A percentile compares a stretch with the other conserved stretches of the same genome.
These are phyloP conservation scores for Gymnothorax reevesii DNA, from an alignment of 2,797 vertebrate genomes.

Conservation along the genomic window DNA sequence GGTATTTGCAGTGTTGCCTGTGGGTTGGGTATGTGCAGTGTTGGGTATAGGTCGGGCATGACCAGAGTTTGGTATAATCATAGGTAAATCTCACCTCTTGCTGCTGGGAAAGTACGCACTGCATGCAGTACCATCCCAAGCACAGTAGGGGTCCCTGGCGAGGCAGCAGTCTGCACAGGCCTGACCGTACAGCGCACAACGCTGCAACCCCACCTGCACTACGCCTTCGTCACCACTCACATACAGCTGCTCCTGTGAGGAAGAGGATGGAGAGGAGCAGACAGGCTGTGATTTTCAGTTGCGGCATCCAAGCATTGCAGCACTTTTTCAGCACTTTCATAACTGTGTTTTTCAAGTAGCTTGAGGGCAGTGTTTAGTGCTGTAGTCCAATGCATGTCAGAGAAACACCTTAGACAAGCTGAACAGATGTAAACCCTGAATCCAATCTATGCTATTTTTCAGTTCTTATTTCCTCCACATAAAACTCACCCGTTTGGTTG, in stretches of 20 bases:
- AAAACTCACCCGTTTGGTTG: constrained; percentile 77
- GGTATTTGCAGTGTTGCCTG: not conserved
- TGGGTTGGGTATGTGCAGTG: not conserved
- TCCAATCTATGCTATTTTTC: not conserved
- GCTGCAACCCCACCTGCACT: constrained; percentile 72
- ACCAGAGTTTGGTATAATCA: not conserved
- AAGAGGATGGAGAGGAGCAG: too few species aligned
- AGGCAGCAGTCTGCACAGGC: constrained; percentile 76
- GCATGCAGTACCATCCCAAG: constrained; percentile 76
- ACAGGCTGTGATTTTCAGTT: not conserved
- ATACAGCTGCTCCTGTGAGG: constrained; percentile 71
- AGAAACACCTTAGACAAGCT: not conserved
- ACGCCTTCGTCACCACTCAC: constrained; percentile 70
- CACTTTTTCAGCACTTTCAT: not conserved
- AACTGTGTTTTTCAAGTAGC: not conserved
- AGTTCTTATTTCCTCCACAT: not conserved
- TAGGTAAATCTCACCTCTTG: constrained; percentile 53
- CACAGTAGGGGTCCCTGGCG: constrained; percentile 80
- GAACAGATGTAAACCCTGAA: not conserved
- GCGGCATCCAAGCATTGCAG: not conserved
- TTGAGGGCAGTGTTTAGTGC: too few species aligned
- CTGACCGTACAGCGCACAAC: constrained; percentile 73
- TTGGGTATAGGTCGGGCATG: not conserved
- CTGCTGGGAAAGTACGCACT: constrained; percentile 62
- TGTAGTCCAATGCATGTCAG: not conserved